Conservation (phyloP, 2,797 vertebrate species). For the Macroramphosus scolopax region DNA sequence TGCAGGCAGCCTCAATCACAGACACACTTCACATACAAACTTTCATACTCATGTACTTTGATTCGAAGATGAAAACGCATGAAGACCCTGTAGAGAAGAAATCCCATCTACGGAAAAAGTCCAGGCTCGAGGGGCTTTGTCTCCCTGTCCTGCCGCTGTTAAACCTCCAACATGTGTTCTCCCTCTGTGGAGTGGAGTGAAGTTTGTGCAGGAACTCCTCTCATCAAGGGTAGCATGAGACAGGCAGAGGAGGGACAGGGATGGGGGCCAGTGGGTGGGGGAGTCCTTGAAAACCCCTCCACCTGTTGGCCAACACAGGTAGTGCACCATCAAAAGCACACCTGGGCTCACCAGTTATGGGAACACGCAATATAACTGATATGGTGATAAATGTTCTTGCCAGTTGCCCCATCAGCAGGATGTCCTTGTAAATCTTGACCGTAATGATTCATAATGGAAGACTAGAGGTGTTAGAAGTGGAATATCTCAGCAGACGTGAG, state of each 20-base stretch:
- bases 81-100: constrained; percentile 32
- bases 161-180: constrained; percentile 68
- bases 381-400: constrained; percentile 47
- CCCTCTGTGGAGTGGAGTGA: constrained; percentile 61
- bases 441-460: constrained; percentile 34
- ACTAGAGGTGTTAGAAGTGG: constrained; percentile 45
- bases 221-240: constrained; percentile 52
- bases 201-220: constrained; percentile 63
- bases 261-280: constrained; percentile 34
- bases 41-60: constrained; percentile 11
- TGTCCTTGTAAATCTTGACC: constrained; percentile 49
- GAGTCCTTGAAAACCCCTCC: constrained; percentile 47
- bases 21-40: constrained; percentile 26
- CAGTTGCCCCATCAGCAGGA: constrained; percentile 37
- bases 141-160: constrained; percentile 31
- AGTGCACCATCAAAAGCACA: constrained; percentile 7
- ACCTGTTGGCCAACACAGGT: constrained; percentile 53
- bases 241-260: constrained; percentile 51
- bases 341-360: constrained; percentile 19
- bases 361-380: constrained; percentile 33
- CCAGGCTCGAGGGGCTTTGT: constrained; percentile 32
- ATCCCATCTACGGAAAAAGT: constrained; percentile 26
- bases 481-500: constrained; percentile 37
- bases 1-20: constrained; percentile 15
- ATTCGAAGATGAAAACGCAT: constrained; percentile 17